Evolutionary conservation across 2,888 invertebrate genomes (phyloP).

Genomic region (Brachylomia viminalis): DNA sequence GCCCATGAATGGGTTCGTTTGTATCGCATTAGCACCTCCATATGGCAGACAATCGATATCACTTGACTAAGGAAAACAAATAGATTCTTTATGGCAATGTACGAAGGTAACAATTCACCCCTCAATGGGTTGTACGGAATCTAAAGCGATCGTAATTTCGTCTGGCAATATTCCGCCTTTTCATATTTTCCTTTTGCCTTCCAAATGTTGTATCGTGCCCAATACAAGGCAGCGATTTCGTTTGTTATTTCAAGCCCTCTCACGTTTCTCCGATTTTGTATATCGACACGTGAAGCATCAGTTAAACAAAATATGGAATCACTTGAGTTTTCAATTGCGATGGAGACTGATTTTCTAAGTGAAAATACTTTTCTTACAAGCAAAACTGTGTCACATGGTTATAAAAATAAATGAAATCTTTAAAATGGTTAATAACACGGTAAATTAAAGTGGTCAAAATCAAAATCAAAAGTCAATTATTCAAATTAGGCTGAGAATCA

Average conservation of each 20-base stretch:
- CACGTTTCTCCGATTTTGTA: constrained; percentile 84
- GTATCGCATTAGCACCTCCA: constrained; percentile 69
- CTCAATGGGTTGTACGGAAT: constrained; percentile 88
- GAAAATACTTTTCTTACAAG: constrained; percentile 7
- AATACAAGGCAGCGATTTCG: constrained; percentile 88
- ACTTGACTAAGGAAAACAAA: constrained; percentile 83
- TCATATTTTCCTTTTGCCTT: constrained; percentile 88
- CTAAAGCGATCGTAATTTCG: constrained; percentile 90
- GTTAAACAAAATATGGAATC: constrained; percentile 82
- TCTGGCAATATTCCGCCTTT: constrained; percentile 89
- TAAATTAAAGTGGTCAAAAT: too few species aligned
- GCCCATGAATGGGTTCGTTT: constrained; percentile 64
- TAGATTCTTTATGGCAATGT: constrained; percentile 88
- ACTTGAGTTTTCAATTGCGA: constrained; percentile 70
- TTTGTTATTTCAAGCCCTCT: constrained; percentile 88
- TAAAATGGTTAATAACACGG: neutral
- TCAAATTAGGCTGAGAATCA: too few species aligned
- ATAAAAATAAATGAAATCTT: neutral
- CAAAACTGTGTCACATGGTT: neutral
- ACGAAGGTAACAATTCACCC: constrained; percentile 89
- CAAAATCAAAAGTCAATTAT: too few species aligned
- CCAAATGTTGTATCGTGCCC: constrained; percentile 86
- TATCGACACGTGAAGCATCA: constrained; percentile 85
- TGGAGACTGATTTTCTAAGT: constrained; percentile 16
- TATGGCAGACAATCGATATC: constrained; percentile 78